Conservation (phyloP, 2,113 vertebrate species). For the Catharus bicknelli region DNA sequence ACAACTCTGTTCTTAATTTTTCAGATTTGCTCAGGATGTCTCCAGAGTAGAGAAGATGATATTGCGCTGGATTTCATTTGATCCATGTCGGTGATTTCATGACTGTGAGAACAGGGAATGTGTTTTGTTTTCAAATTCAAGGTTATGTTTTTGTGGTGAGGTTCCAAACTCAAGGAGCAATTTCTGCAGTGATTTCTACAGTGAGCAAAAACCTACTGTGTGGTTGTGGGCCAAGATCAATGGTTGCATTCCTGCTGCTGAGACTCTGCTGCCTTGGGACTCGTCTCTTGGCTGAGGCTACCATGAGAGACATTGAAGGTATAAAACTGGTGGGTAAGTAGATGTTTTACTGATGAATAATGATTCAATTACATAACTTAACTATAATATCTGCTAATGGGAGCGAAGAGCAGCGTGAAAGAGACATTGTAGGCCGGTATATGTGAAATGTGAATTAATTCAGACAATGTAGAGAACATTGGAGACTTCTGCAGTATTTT, state of each 20-base stretch:
- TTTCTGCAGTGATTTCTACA: not conserved
- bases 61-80: not conserved
- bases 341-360: conserved; percentile 37
- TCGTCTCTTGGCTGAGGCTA: not conserved
- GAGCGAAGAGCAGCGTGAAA: conserved; percentile 3
- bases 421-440: not conserved
- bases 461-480: not conserved
- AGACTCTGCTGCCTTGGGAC: not conserved
- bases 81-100: not conserved
- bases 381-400: not conserved
- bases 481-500: not conserved
- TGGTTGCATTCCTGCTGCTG: not conserved
- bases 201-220: not conserved
- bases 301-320: not conserved
- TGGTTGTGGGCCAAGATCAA: not conserved
- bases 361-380: conserved; percentile 39
- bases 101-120: not conserved
- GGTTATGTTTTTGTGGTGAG: not conserved
- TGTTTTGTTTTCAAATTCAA: conserved; percentile 4
- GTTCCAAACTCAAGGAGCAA: not conserved
- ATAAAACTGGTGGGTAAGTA: conserved; percentile 23
- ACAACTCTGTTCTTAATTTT: not conserved
- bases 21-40: conserved; percentile 15
- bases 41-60: not conserved
- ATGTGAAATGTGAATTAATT: conserved; percentile 31